Percentiles rank a stretch among this genome's conserved stretches.
phyloP scores from a whole-genome alignment of 1,140 invertebrate species.

The Drosophila nikananu region DNA sequence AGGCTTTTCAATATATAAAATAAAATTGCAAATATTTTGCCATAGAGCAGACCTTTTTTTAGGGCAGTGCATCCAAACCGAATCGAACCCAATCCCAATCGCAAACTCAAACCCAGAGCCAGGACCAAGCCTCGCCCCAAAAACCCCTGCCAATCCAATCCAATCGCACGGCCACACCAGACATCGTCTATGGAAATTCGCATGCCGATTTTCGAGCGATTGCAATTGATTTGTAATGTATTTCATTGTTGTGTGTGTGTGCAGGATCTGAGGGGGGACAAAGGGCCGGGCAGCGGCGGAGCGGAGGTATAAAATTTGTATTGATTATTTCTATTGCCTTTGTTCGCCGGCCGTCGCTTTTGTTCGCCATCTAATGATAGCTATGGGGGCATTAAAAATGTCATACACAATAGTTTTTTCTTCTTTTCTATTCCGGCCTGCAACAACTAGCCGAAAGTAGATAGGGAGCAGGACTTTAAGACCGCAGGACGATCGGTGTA shows the following conservation, averaged over 20 bases:
- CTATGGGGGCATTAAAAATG: slow-evolving; percentile 82
- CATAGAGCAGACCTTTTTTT: slow-evolving; percentile 2
- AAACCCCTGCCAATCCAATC: slow-evolving; percentile 51
- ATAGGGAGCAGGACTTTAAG: slow-evolving; percentile 40
- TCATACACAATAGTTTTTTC: slow-evolving; percentile 53
- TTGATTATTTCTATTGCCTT: slow-evolving; percentile 83
- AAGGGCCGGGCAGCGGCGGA: neutral
- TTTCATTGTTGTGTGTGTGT: slow-evolving; percentile 73
- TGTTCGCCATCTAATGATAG: slow-evolving; percentile 80
- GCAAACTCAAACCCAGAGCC: slow-evolving; percentile 4
- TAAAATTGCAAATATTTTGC: too few relatives aligned
- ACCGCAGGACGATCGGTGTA: neutral
- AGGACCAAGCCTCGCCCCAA: slow-evolving; percentile 9
- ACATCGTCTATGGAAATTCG: slow-evolving; percentile 82
- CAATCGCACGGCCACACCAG: slow-evolving; percentile 57
- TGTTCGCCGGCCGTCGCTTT: slow-evolving; percentile 71
- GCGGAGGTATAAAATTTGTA: slow-evolving; percentile 74
- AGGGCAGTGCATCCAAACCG: slow-evolving; percentile 16
- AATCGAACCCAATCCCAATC: slow-evolving; percentile 30
- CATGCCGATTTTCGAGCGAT: slow-evolving; percentile 82
- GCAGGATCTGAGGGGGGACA: slow-evolving; percentile 23
- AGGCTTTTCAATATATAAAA: too few relatives aligned
- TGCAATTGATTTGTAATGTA: slow-evolving; percentile 84
- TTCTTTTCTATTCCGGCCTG: neutral
- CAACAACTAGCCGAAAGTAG: slow-evolving; percentile 16